These are phyloP conservation scores for Pachycephala philippinensis DNA, from an alignment of 2,113 vertebrate genomes.

Conservation along the genomic window DNA sequence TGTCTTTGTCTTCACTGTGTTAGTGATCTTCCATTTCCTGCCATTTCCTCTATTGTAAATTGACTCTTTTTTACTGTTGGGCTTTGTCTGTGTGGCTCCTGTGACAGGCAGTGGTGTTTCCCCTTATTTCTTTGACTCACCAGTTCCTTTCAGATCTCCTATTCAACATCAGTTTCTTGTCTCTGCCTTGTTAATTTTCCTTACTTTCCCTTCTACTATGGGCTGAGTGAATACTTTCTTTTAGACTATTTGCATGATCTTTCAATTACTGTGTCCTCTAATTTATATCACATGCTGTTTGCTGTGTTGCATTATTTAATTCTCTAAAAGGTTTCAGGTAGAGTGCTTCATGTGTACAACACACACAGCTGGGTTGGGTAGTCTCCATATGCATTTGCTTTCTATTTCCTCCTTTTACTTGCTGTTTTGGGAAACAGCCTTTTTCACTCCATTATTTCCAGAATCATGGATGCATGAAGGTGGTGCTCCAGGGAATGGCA, in stretches of 20 bases:
- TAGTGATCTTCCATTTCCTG: neutral
- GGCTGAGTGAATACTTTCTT: neutral
- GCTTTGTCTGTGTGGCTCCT: neutral
- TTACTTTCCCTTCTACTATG: neutral
- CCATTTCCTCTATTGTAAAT: neutral
- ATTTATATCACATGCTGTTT: neutral
- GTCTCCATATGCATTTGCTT: neutral
- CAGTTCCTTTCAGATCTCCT: neutral
- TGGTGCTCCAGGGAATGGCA: neutral
- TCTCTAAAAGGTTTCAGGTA: neutral
- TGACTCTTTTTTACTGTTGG: neutral
- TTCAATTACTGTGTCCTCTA: neutral
- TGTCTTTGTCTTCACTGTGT: neutral
- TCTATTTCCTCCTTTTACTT: neutral
- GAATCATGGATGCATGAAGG: neutral
- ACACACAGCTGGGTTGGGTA: neutral
- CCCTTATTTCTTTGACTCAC: neutral
- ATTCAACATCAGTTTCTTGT: neutral
- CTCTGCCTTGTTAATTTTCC: neutral
- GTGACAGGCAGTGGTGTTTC: rapidly evolving
- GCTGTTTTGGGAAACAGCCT: neutral
- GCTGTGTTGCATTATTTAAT: conserved; percentile 18
- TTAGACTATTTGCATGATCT: neutral
- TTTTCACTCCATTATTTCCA: conserved; percentile 22
- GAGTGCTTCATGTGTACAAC: neutral